These are phyloP conservation scores for Buteo buteo DNA, from an alignment of 2,113 vertebrate genomes.

Conservation along the genomic window DNA sequence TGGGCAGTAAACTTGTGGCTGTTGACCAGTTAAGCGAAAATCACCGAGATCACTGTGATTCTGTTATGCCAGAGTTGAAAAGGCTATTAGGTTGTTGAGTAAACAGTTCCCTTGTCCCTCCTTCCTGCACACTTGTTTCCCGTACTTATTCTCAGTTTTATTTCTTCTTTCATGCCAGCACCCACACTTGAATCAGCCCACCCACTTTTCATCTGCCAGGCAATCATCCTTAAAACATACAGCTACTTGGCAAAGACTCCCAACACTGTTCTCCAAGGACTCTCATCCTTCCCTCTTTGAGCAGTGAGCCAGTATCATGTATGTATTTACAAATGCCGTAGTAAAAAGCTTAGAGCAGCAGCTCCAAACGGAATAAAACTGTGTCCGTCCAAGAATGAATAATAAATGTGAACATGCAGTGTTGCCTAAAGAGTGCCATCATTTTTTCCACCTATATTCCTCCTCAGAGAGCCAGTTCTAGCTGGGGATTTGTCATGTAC, in stretches of 20 bases:
- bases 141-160: conserved; percentile 37
- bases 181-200: conserved; percentile 29
- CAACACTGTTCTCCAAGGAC: background rate
- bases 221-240: background rate
- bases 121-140: conserved; percentile 41
- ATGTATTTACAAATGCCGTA: conserved; percentile 34
- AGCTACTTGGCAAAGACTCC: conserved; percentile 1
- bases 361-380: background rate
- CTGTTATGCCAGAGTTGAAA: background rate
- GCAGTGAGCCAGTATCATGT: background rate
- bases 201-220: conserved; percentile 55
- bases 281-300: background rate
- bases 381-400: background rate
- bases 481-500: background rate
- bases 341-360: conserved; percentile 1
- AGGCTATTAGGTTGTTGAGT: background rate
- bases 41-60: background rate
- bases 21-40: background rate
- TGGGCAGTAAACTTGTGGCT: background rate
- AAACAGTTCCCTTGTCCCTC: background rate
- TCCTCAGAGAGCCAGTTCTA: background rate
- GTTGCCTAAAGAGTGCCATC: background rate
- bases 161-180: conserved; percentile 26
- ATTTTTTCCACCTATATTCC: background rate
- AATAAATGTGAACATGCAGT: background rate